A percentile compares a stretch with the other conserved stretches of the same genome.
phyloP scores from a whole-genome alignment of 2,113 vertebrate genomes.

The Scophthalmus maximus region DNA sequence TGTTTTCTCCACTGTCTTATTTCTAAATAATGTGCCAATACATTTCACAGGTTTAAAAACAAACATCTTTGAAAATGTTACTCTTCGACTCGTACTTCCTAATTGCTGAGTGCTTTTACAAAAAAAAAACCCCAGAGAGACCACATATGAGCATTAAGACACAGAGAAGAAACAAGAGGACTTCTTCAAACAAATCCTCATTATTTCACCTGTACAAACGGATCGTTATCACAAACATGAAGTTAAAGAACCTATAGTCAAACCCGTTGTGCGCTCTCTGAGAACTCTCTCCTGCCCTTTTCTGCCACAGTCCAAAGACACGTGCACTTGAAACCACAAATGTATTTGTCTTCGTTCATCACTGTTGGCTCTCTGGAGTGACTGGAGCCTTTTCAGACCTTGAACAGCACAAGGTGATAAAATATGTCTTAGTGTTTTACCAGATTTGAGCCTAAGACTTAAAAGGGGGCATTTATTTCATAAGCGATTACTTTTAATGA shows the following conservation, averaged over 20 bases:
- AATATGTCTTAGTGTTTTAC: not conserved
- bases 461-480: not conserved
- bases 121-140: not conserved
- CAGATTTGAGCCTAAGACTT: not conserved
- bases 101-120: not conserved
- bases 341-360: not conserved
- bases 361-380: not conserved
- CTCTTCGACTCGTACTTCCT: not conserved
- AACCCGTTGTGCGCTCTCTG: not conserved
- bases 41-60: conserved; percentile 16
- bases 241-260: not conserved
- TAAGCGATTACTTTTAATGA: not conserved
- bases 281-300: no score
- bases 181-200: not conserved
- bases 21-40: not conserved
- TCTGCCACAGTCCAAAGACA: no score
- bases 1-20: not conserved
- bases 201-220: not conserved
- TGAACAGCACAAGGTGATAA: not conserved
- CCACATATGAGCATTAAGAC: not conserved
- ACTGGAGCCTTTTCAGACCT: not conserved
- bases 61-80: no score
- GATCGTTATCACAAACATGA: not conserved
- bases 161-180: not conserved
- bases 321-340: not conserved